Evolutionary conservation across 2,797 vertebrate genomes (phyloP), one percentile per base, ranked within the genome.

Genomic region (Channa striata): DNA sequence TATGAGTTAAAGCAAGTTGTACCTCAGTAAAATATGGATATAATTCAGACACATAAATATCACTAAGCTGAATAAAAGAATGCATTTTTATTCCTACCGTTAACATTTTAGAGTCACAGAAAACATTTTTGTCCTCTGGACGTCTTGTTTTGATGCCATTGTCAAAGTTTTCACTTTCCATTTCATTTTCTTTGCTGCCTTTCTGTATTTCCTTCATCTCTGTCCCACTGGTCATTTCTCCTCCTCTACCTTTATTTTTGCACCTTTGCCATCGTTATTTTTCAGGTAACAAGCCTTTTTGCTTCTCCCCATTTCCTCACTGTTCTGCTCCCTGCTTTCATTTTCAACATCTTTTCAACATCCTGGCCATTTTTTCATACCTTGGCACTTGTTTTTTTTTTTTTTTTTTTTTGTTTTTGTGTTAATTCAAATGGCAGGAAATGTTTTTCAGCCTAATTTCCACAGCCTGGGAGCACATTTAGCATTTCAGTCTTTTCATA

Each of bases 371-470:
- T 46, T 7, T 5, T 44, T 44, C 8, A n/a, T 9, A 23, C 7
- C 16, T 7, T 4, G 1, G 8, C 20, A 2, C 16, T 0, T 44
- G 1, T 21, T 9, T 68, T n/a, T 48, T 23, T 52, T 21, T 43
- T 14, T 60, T 20, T 66, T 30, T 4, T 30, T 68, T n/a, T 52
- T 23, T 40, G 30, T 52, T 21, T 48, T 14, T 60, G 25, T 66
- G 13, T 49, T 67, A 0, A 43, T 46, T 66, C 62, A 39, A 66
- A 20, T 39, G 12, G 0, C 7, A 12, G 50, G 36, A 59, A 37
- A n/a, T 66, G 74, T 64, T 75, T 74, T 77, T 74, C 53, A 42
- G 61, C 23, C 48, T 70, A 39, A 39, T 73, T 42, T 23, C 47
- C 1, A 11, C 20, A 44, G 59, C 21, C 39, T 20, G 17, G 52